Base-by-base conservation (phyloP, 1,140 invertebrate genomes). In the Microplitis demolitor region DNA sequence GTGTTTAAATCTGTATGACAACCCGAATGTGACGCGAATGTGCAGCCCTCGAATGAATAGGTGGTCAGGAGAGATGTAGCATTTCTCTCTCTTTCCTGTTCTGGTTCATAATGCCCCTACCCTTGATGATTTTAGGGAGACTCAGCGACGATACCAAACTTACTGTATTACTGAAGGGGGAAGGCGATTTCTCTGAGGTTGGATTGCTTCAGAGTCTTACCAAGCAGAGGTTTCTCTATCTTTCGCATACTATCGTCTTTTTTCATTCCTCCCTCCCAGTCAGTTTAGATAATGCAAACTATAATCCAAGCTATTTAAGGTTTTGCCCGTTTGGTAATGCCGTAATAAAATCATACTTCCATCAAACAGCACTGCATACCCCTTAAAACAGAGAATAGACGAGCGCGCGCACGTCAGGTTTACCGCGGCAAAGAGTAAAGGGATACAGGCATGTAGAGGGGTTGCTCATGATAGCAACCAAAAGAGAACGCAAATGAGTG, bases 321-420 rank as follows among this genome's bases (percentile, higher is more conserved):
- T 85, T 87, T 85, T 82, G 83, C 82, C 83, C 78, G 79, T 79
- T 82, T 79, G 83, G 84, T 87, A 87, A 87, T 87, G 82, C 84
- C 81, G 84, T 85, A 87, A 87, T 87, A 87, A 87, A 87, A 87
- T 87, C 86, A 87, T 87, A 87, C 85, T 86, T 84, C 84, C 83
- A 86, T 85, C 84, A 85, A 87, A 82, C 79, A 78, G 76, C 73
- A 76, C 81, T 84, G 81, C 82, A 81, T 82, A 83, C 80, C 79
- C 84, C 78, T 78, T 80, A 79, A 74, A 82, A 80, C 77, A 73
- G 75, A 77, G 78, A 71, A 60, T 16, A 69, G 11, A 13, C 24
- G 24, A 39, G 62, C 70, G 62, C 64, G 54, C 14, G 64, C 64
- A 53, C 64, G 56, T 34, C 69, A 74, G 73, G 62, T 72, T 70